Base-by-base conservation (phyloP, 64 coral and sea anemone species). In the Montipora cactus region DNA sequence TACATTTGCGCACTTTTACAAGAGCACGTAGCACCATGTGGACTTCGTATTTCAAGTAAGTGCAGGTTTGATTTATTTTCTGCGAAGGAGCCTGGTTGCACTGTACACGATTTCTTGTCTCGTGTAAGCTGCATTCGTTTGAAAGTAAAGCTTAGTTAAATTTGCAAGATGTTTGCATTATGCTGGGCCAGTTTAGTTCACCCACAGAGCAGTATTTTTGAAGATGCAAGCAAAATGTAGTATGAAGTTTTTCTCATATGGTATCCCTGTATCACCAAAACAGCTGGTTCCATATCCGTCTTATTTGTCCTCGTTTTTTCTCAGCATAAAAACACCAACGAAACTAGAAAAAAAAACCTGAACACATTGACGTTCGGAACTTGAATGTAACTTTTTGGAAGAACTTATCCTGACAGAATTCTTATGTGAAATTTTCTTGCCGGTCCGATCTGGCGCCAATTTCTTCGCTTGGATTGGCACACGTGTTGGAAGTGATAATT, bases 381-480 rank as follows among this genome's bases (percentile, higher is more conserved):
- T 1, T 64, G 66, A 85, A 85, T 85, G 64, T 85, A 70, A 85
- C 69, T 85, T 85, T 19, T 49, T 22, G 3, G 20, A 85, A 49
- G n/a, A 49, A 21, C 50, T 85, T 9, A 85, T 71, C 45, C 13
- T 45, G 66, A 85, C 82, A 70, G 66, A 85, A 48, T 67, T 69
- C 44, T 85, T 85, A 48, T 11, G 66, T 10, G 7, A 67, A 71
- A 71, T 71, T 3, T 71, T 46, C 62, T 68, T 46, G 53, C 52
- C 52, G 52, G 52, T 64, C 14, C 82, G 4, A 49, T 18, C 45
- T 67, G 82, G 44, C 82, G 82, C 44, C 66, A 70, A 85, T 85
- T 85, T 85, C 82, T 85, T 85, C 82, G 82, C 82, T 85, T 70
- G 62, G 66, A 68, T 85, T 70, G 82, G 66, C 66, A 85, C 82